Evolutionary conservation across 2,113 vertebrate species (phyloP).

Genomic region (Pionites leucogaster): DNA sequence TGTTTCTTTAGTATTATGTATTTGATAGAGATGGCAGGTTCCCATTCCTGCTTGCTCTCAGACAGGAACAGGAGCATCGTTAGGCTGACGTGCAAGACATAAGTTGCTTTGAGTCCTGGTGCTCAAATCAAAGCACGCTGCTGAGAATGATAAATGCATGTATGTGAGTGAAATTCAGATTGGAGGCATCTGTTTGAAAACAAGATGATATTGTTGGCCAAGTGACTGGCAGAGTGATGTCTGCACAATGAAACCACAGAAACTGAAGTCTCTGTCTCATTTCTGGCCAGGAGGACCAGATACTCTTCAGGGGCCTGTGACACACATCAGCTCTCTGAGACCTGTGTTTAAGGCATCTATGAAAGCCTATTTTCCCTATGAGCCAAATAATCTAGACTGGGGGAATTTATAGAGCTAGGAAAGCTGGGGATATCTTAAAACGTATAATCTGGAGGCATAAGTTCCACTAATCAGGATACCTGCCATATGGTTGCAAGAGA

Average conservation of each 20-base stretch:
- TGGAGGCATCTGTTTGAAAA: not conserved
- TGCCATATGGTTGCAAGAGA: fast-evolving
- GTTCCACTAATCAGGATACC: not conserved
- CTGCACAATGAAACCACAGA: not conserved
- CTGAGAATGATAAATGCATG: not conserved
- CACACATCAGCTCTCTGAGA: not conserved
- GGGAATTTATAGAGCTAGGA: not conserved
- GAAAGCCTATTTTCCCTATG: fast-evolving
- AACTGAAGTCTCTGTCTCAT: not conserved
- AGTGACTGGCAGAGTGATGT: not conserved
- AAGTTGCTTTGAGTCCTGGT: not conserved
- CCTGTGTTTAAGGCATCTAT: not conserved
- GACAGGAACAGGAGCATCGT: not conserved
- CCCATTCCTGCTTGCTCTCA: not conserved
- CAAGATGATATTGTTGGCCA: not conserved
- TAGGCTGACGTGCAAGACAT: not conserved
- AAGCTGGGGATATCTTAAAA: not conserved
- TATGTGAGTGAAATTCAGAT: not conserved
- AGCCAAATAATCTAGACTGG: fast-evolving
- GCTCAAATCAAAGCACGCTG: not conserved
- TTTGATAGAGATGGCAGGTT: not conserved
- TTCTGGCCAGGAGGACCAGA: not conserved
- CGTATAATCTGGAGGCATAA: fast-evolving
- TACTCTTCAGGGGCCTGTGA: not conserved
- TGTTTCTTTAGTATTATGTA: not conserved